Evolutionary conservation across 2,888 invertebrate genomes (phyloP), one percentile per base, ranked within the genome.

Genomic region (Chymomyza procnemis): DNA sequence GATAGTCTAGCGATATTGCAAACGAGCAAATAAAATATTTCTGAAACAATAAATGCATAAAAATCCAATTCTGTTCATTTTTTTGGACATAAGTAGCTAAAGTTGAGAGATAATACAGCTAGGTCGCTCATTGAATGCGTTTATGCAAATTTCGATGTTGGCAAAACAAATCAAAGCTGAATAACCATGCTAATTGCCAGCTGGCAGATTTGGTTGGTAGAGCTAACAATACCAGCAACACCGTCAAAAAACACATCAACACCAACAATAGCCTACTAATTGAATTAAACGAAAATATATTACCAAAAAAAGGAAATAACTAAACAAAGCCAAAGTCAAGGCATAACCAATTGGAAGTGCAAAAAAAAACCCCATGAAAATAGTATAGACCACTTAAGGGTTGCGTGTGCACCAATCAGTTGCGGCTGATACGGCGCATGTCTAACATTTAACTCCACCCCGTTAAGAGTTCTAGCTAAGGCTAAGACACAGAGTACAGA

Each of bases 331-430:
- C n/a, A 48, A 47, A 63, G 22, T 21, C 41, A 26, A 48, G 16
- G 50, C 54, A 55, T 54, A 26, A 72, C 69, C 58, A 71, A 63
- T 46, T 52, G 9, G 26, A 59, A 46, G 8, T 3, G 6, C 3
- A 26, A 26, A 4, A 26, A 26, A 26, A 26, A 26, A 26, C 8
- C 26, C 26, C 26, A 26, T 8, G 8, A 26, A 26, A 16, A 41
- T n/a, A n/a, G 12, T 8, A 2, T 19, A 22, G 8, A 12, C 4
- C 12, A 9, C 14, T 65, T 74, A 70, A 61, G 87, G 87, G 87
- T 87, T 75, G 85, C 50, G 47, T n/a, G 14, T 3, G 71, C 62
- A 56, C 84, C 86, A 83, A 87, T 87, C 69, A 66, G 67, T 50
- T 60, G 22, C 8, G 22, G 48, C 14, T 30, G 56, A 46, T 12